Conservation (phyloP, 1,140 invertebrate genomes). For the Brachionus rubens region DNA sequence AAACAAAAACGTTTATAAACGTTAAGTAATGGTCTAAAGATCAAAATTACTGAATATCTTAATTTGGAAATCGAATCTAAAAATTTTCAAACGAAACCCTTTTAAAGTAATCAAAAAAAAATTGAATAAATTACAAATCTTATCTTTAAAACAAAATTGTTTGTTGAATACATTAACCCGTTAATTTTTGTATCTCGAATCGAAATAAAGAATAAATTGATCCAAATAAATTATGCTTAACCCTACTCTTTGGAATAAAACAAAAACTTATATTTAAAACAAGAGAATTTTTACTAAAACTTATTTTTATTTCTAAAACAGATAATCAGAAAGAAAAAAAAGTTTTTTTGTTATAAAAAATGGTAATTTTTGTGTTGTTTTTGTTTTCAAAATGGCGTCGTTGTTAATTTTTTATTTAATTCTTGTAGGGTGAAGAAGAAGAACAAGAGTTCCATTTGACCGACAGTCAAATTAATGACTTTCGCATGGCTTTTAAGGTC, state of each 20-base stretch:
- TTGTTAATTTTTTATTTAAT: not conserved
- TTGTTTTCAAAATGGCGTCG: not conserved
- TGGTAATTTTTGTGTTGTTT: constrained; percentile 9
- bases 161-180: too few species aligned
- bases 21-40: too few species aligned
- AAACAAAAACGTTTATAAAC: too few species aligned
- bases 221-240: constrained; percentile 33
- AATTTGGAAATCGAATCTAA: too few species aligned
- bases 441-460: constrained; percentile 27
- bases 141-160: too few species aligned
- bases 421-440: constrained; percentile 41
- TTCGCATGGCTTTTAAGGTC: constrained; percentile 33
- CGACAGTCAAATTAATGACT: constrained; percentile 16
- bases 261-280: not conserved
- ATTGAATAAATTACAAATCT: too few species aligned
- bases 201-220: too few species aligned
- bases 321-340: constrained; percentile 39
- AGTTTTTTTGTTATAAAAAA: constrained; percentile 38
- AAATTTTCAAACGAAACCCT: too few species aligned
- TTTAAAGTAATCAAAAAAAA: too few species aligned
- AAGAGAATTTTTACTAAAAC: constrained; percentile 15
- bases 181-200: too few species aligned
- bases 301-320: constrained; percentile 6
- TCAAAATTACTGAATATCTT: too few species aligned
- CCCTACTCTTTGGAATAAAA: constrained; percentile 34